Evolutionary conservation across 1,140 invertebrate genomes (phyloP).

Genomic region (Drosophila baimaii): DNA sequence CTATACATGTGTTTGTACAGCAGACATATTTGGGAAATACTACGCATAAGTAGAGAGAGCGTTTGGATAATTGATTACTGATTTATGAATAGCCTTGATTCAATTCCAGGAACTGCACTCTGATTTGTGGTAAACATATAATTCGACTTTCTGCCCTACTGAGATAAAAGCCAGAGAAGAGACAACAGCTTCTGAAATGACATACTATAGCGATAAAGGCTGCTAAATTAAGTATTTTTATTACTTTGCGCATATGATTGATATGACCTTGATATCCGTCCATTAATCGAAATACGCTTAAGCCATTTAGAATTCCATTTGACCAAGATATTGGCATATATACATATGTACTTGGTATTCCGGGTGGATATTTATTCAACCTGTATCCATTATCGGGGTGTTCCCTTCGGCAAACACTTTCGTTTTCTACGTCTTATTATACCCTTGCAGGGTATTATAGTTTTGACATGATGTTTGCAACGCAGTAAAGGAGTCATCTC

Average conservation of each 20-base stretch:
- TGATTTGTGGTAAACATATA: conserved; percentile 5
- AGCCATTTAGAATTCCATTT: conserved; percentile 4
- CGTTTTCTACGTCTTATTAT: not conserved
- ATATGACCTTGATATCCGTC: conserved; percentile 22
- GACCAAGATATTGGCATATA: conserved; percentile 1
- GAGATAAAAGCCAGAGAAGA: not conserved
- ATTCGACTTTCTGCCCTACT: not conserved
- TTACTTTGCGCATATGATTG: conserved; percentile 6
- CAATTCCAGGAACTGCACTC: conserved; percentile 20
- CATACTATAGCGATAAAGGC: not conserved
- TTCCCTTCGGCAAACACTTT: conserved; percentile 1
- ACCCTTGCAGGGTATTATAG: too few relatives aligned
- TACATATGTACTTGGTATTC: conserved; percentile 1
- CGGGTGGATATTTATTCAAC: conserved; percentile 1
- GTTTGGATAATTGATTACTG: conserved; percentile 20
- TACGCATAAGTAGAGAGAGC: conserved; percentile 3
- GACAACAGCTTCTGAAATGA: not conserved
- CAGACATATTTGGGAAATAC: not conserved
- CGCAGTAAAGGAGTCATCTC: too few relatives aligned
- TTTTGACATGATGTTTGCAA: too few relatives aligned
- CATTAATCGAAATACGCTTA: conserved; percentile 1
- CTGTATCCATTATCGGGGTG: not conserved
- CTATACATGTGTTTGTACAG: too few relatives aligned
- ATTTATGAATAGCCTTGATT: conserved; percentile 15
- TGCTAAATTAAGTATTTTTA: not conserved